These are phyloP conservation scores for Phocoena phocoena DNA, from an alignment of 2,113 vertebrate species.

Conservation along the genomic window DNA sequence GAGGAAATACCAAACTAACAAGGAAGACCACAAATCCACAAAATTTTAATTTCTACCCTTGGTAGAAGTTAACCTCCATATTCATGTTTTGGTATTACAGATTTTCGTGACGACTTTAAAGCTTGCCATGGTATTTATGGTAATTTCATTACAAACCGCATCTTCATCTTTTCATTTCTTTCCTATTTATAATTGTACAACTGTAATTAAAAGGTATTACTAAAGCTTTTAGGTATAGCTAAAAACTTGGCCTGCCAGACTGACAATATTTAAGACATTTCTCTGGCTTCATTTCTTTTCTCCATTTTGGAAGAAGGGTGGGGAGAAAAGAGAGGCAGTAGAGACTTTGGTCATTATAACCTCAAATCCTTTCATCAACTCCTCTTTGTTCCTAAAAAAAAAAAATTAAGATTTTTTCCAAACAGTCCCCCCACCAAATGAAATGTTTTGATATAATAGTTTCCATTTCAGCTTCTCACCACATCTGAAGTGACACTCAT, in stretches of 20 bases:
- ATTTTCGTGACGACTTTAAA: slow-evolving; percentile 77
- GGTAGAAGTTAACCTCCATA: slow-evolving; percentile 65
- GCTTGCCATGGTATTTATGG: slow-evolving; percentile 72
- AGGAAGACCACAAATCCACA: slow-evolving; percentile 70
- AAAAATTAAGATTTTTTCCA: slow-evolving; percentile 74
- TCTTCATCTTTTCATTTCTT: slow-evolving; percentile 82
- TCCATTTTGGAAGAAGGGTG: slow-evolving; percentile 62
- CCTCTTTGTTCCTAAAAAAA: slow-evolving; percentile 78
- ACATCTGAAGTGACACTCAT: slow-evolving; percentile 70
- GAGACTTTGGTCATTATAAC: slow-evolving; percentile 77
- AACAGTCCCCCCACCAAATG: slow-evolving; percentile 69
- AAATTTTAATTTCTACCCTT: slow-evolving; percentile 76
- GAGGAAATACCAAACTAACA: slow-evolving; percentile 73
- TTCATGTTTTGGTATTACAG: slow-evolving; percentile 70
- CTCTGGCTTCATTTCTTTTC: slow-evolving; percentile 68
- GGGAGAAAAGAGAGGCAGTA: slow-evolving; percentile 48
- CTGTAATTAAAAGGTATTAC: slow-evolving; percentile 78
- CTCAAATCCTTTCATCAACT: slow-evolving; percentile 79
- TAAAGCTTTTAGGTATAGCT: not conserved
- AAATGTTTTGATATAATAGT: slow-evolving; percentile 79
- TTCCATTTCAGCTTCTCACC: slow-evolving; percentile 79
- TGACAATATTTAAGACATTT: slow-evolving; percentile 63
- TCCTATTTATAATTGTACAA: slow-evolving; percentile 78
- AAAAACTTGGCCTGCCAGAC: slow-evolving; percentile 62
- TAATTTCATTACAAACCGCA: slow-evolving; percentile 79